Evolutionary conservation across 2,797 vertebrate species (phyloP), one percentile per base, ranked within the genome.

Genomic region (Pseudochirops cupreus): DNA sequence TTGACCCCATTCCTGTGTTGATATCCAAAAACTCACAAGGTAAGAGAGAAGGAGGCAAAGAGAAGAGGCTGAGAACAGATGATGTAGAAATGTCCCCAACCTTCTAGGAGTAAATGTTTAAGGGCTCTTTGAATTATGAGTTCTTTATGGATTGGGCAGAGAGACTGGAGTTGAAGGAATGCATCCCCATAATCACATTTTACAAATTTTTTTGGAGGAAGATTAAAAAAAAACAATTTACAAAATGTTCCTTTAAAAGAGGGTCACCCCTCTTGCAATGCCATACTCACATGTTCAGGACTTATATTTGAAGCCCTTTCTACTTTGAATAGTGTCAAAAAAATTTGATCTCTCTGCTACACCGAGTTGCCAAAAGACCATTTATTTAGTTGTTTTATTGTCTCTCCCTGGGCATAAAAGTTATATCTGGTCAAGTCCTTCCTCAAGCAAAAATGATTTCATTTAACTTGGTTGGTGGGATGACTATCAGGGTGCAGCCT

Each of bases 1-100:
- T 99, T 99, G 99, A 99, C 98, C 99, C 99, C 98, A 99, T 99
- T 98, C 99, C 99, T 94, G 99, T 99, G 98, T 99, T 99, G 99
- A 99, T 99, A 99, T 99, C 99, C 99, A 99, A 99, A 99, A 99
- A 99, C 98, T 99, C 99, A 98, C 99, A 99, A 99, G 99, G 99
- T 99, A 99, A 99, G 99, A 98, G 96, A 98, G 96, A 94, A 95
- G 87, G 87, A 93, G 97, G 52, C 26, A 95, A 94, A 94, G 74
- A 95, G 56, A 95, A 96, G 97, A 96, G 62, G 87, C 94, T 95
- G 91, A 62, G 11, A 62, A 56, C 82, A 91, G 91, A 67, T 94
- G 56, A 89, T 96, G 93, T 92, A 96, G 90, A 46, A 92, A 52
- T 82, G 62, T 94, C 14, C 89, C 52, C 94, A 55, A 91, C 93